Evolutionary conservation across 2,888 invertebrate genomes (phyloP).

Genomic region (Zelleria hepariella): DNA sequence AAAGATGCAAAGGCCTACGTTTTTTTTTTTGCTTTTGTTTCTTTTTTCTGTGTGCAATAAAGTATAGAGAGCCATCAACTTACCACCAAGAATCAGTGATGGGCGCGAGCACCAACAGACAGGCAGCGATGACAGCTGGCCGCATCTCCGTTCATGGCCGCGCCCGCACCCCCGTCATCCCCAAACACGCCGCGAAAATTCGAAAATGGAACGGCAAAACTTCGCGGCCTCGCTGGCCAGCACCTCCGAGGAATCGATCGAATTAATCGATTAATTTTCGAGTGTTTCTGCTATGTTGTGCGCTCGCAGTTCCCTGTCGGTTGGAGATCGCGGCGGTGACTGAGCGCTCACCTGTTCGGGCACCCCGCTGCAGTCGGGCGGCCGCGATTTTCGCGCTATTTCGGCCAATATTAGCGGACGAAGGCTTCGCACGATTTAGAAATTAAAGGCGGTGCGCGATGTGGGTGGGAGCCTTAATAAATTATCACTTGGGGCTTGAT

Average conservation of each 20-base stretch:
- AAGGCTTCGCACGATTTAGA: conserved; percentile 61
- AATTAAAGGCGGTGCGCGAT: conserved; percentile 44
- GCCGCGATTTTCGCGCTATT: conserved; percentile 70
- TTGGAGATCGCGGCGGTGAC: conserved; percentile 63
- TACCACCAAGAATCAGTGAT: conserved; percentile 91
- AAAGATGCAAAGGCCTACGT: too few species aligned
- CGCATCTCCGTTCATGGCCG: conserved; percentile 75
- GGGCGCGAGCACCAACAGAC: conserved; percentile 89
- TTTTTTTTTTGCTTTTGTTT: too few species aligned
- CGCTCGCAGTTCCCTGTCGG: conserved; percentile 62
- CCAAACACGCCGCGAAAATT: background rate
- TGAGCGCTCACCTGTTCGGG: conserved; percentile 49
- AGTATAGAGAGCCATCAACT: conserved; percentile 63
- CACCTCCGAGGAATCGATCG: background rate
- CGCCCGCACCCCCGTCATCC: conserved; percentile 29
- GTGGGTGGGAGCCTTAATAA: conserved; percentile 55
- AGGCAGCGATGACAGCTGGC: conserved; percentile 85
- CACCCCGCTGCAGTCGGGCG: conserved; percentile 21
- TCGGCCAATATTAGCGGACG: conserved; percentile 69
- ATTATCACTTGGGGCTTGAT: conserved; percentile 32
- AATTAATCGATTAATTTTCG: conserved; percentile 35
- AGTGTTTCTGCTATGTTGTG: conserved; percentile 33
- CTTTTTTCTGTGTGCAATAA: too few species aligned
- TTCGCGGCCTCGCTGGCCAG: background rate
- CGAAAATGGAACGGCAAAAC: background rate